Evolutionary conservation across 2,888 invertebrate genomes (phyloP), one percentile per base, ranked within the genome.

Genomic region (Andrena fulva): DNA sequence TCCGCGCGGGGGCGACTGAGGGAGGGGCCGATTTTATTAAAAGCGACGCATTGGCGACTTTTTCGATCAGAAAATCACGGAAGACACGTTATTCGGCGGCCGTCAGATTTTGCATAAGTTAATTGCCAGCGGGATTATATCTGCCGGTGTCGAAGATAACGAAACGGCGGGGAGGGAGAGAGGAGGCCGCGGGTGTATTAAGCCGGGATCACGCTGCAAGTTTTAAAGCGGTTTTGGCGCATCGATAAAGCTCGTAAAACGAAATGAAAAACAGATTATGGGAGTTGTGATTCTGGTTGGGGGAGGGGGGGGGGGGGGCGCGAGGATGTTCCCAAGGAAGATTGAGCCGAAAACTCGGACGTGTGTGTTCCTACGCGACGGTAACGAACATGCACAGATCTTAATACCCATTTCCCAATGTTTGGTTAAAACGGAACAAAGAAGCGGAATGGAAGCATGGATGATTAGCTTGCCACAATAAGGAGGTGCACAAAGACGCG

Each of bases 71-170:
- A 56, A 35, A 66, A 66, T 66, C 27, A 42, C 42, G 75, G 59
- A 29, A 29, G n/a, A 67, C 24, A 31, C 67, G 67, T 69, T 72
- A 73, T 59, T 77, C 52, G 50, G 60, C 12, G 8, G 60, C 62
- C 77, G 68, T 56, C 20, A 77, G 77, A 77, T 77, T 80, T 80
- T 78, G 73, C 80, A 78, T 78, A 78, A 80, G 80, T 78, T 73
- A 78, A 80, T 80, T 78, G 77, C 63, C 54, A 72, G 33, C 50
- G 77, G 78, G 78, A 80, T 78, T 78, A 78, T 52, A 72, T 56
- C 16, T 31, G n/a, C 2, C 42, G 35, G 31, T 64, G 35, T 68
- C 64, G 68, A 10, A 52, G 42, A 24, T 27, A 77, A 31, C 20
- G 59, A 50, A 78, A 70, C 56, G 63, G 31, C 69, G 56, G 35